Evolutionary conservation across 2,113 vertebrate species (phyloP), one percentile per base, ranked within the genome.

Genomic region (Apeltes quadracus): DNA sequence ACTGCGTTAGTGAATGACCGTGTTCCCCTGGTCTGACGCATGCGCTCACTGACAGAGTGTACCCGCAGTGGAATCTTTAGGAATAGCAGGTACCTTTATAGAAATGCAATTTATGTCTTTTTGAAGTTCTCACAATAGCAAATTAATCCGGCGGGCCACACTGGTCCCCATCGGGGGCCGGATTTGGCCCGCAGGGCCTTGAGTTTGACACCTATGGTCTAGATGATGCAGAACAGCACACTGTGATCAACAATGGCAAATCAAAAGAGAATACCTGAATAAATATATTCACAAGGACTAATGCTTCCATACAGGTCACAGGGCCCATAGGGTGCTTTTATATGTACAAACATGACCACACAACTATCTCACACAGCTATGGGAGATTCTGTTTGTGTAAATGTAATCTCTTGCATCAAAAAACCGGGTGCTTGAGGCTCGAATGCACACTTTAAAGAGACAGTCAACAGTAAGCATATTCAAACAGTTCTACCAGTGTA

Each of bases 401-500:
- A 56, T 51, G 46, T 14, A 3, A 27, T 16, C 10, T 48, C 43
- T 44, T 39, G 7, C 20, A 53, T 76, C 55, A 56, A 61, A 80
- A 23, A 77, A 67, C n/a, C n/a, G 44, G 9, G 9, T 44, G 43
- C 29, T 54, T 18, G 22, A 61, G n/a, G 39, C 54, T 51, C 54
- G 44, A 1, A 4, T 46, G 53, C 27, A 39, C 22, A 81, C 56
- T 63, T 76, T 41, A 32, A 68, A 77, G 74, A 64, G 23, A 68
- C 16, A 70, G 18, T 54, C 64, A 67, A 54, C 32, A 70, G 68
- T 61, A 65, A 83, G 64, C 54, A 67, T 38, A 74, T 74, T 64
- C 43, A 50, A 54, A 57, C 18, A 50, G 3, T 69, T 63, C 18
- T 38, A 23, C 58, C 6, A 62, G 56, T 56, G 46, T 84, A 79